Percentiles rank a stretch among this genome's conserved stretches.
Evolutionary conservation across 2,113 vertebrate species (phyloP).

Genomic region (Rattus rattus): DNA sequence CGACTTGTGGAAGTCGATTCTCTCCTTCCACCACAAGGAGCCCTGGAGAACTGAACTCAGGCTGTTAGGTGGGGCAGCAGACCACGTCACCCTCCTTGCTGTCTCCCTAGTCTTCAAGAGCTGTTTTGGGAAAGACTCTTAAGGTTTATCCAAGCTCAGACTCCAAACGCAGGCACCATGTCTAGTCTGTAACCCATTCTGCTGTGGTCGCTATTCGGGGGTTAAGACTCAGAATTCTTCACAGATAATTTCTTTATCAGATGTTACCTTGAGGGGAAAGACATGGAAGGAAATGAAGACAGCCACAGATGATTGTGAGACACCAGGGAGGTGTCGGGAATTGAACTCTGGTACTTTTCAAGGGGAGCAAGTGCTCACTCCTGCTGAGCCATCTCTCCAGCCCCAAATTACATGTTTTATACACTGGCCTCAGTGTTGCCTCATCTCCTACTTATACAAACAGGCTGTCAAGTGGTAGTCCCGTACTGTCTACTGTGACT

Average conservation of each 20-base stretch:
- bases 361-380: neutral
- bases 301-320: neutral
- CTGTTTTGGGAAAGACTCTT: conserved; percentile 15
- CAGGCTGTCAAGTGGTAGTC: neutral
- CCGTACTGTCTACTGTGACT: neutral
- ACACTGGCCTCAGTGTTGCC: neutral
- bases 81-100: neutral
- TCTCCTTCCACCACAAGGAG: neutral
- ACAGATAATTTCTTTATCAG: neutral
- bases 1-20: neutral
- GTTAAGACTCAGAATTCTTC: neutral
- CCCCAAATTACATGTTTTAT: neutral
- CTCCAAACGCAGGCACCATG: neutral
- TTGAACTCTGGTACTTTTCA: neutral
- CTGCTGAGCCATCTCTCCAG: neutral
- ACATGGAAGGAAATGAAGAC: neutral
- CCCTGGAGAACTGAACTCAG: neutral
- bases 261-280: neutral
- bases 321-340: neutral
- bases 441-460: neutral
- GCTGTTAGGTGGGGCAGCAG: neutral
- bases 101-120: neutral
- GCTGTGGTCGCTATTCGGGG: neutral
- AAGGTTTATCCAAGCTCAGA: neutral
- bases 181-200: neutral